Evolutionary conservation across 2,888 invertebrate species (phyloP).

Genomic region (Abrostola tripartita): DNA sequence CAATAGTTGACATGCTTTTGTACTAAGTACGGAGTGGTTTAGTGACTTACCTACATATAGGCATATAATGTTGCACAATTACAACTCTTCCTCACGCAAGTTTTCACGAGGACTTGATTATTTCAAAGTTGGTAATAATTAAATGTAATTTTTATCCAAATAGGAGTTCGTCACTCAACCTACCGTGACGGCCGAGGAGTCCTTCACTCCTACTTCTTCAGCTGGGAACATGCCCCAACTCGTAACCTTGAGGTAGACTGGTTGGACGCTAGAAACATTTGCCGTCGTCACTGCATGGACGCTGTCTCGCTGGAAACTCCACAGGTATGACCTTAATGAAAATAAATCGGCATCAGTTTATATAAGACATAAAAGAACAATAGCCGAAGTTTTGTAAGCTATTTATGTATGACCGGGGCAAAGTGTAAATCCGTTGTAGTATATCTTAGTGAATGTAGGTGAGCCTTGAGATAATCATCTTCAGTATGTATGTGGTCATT

Average conservation of each 20-base stretch:
- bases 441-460: slow-evolving; percentile 38
- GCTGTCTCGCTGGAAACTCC: slow-evolving; percentile 96
- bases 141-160: slow-evolving; percentile 11
- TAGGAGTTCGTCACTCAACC: slow-evolving; percentile 95
- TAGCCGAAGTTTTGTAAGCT: background rate
- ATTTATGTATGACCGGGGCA: slow-evolving; percentile 22
- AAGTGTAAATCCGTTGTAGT: slow-evolving; percentile 42
- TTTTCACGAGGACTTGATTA: background rate
- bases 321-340: slow-evolving; percentile 83
- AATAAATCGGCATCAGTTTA: background rate
- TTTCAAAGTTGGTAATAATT: background rate
- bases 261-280: slow-evolving; percentile 96
- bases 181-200: slow-evolving; percentile 96
- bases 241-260: slow-evolving; percentile 95
- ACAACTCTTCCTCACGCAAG: slow-evolving; percentile 7
- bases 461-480: slow-evolving; percentile 56
- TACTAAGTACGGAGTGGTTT: slow-evolving; percentile 57
- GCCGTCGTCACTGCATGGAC: slow-evolving; percentile 97
- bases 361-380: background rate
- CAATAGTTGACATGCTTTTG: slow-evolving; percentile 66
- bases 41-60: slow-evolving; percentile 45
- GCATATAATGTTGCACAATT: slow-evolving; percentile 43
- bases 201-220: slow-evolving; percentile 97
- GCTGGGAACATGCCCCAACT: slow-evolving; percentile 96
- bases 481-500: slow-evolving; percentile 53